Conservation (phyloP, 2,888 invertebrate species). For the Altica lythri region DNA sequence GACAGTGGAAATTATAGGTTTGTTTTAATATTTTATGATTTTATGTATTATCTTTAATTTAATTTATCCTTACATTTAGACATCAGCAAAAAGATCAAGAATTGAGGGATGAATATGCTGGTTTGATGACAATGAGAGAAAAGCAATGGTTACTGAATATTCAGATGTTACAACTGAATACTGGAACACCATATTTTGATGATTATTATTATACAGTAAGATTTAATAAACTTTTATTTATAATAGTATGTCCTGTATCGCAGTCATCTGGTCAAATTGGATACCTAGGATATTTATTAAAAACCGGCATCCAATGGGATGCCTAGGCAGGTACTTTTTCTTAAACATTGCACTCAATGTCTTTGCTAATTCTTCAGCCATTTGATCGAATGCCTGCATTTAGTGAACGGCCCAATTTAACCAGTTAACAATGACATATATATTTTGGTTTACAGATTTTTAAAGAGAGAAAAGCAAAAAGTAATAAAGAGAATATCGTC, state of each 20-base stretch:
- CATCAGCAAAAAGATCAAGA: conserved; percentile 33
- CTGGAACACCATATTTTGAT: conserved; percentile 93
- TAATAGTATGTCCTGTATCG: background rate
- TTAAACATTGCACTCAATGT: too few species aligned
- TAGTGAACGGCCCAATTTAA: too few species aligned
- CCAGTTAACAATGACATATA: too few species aligned
- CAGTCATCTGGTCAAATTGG: too few species aligned
- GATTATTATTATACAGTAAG: conserved; percentile 94
- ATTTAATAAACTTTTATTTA: background rate
- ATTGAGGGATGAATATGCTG: conserved; percentile 77
- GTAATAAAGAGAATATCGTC: conserved; percentile 53
- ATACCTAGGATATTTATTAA: too few species aligned
- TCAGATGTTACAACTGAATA: conserved; percentile 90
- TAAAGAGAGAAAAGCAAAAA: conserved; percentile 67
- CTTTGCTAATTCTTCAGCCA: too few species aligned
- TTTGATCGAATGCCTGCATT: too few species aligned
- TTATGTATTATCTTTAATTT: too few species aligned
- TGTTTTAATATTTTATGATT: too few species aligned
- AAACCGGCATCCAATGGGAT: too few species aligned
- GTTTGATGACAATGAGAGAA: conserved; percentile 91
- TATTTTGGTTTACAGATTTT: conserved; percentile 61
- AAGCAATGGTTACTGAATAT: conserved; percentile 97
- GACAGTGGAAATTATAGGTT: conserved; percentile 50
- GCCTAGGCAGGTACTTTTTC: too few species aligned
- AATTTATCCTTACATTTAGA: too few species aligned